Evolutionary conservation across 2,888 invertebrate genomes (phyloP).

Genomic region (Sesia bembeciformis): DNA sequence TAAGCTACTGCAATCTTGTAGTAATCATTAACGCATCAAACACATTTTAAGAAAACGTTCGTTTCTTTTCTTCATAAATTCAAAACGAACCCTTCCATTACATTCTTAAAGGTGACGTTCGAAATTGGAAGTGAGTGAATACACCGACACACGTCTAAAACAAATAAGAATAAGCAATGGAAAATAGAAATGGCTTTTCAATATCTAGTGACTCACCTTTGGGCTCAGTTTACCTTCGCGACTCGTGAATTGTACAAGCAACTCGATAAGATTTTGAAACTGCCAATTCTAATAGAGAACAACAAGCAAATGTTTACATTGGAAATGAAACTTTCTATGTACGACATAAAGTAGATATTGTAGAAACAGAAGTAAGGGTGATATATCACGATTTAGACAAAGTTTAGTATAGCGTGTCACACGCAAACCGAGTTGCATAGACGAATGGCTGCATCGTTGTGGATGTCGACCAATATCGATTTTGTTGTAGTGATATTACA

Average conservation of each 20-base stretch:
- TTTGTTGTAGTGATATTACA: constrained; percentile 17
- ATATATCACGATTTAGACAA: not conserved
- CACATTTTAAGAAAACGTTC: no score
- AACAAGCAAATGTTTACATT: not conserved
- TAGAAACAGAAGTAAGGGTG: not conserved
- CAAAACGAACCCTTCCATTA: no score
- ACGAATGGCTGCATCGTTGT: constrained; percentile 46
- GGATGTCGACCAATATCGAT: constrained; percentile 41
- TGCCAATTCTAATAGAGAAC: not conserved
- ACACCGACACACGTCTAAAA: not conserved
- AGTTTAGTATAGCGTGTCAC: constrained; percentile 44
- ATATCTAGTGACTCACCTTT: constrained; percentile 41
- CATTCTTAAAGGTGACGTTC: no score
- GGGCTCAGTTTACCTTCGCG: constrained; percentile 34
- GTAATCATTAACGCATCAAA: no score
- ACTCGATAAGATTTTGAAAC: constrained; percentile 39
- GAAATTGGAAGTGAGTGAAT: not conserved
- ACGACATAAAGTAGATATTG: not conserved
- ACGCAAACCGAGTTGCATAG: constrained; percentile 55
- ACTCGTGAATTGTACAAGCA: constrained; percentile 46
- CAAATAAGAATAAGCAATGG: constrained; percentile 5
- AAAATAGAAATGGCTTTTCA: constrained; percentile 33
- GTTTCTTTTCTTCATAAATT: no score
- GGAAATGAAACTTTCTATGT: not conserved
- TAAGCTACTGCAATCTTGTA: no score